Conservation (phyloP, 2,888 invertebrate species). For the Geophilus truncorum region DNA sequence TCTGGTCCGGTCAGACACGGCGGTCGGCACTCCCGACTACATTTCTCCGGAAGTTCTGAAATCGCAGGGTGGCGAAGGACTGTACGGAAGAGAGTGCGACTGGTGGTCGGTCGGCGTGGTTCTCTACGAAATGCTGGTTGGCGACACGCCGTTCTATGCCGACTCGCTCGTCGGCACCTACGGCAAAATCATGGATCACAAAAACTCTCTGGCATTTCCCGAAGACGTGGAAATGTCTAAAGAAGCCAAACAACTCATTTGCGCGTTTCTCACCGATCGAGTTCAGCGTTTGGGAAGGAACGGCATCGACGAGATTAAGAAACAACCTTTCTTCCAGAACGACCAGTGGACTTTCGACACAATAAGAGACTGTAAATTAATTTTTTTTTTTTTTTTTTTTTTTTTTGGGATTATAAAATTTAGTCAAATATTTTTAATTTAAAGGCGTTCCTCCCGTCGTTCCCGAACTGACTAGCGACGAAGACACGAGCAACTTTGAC, state of each 20-base stretch:
- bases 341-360: conserved; percentile 98
- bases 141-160: conserved; percentile 97
- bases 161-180: conserved; percentile 97
- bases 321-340: conserved; percentile 90
- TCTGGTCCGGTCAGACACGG: conserved; percentile 90
- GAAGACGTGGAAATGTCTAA: conserved; percentile 84
- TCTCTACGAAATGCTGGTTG: conserved; percentile 96
- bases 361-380: conserved; percentile 77
- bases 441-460: conserved; percentile 84
- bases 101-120: conserved; percentile 99
- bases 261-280: conserved; percentile 89
- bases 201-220: conserved; percentile 90
- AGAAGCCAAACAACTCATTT: conserved; percentile 67
- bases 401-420: background rate
- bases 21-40: conserved; percentile 99
- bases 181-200: conserved; percentile 98
- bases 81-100: conserved; percentile 96
- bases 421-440: conserved; percentile 30
- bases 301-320: conserved; percentile 91
- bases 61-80: conserved; percentile 83
- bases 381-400: no score
- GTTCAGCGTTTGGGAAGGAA: conserved; percentile 80
- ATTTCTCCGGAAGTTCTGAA: conserved; percentile 98
- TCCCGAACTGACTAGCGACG: conserved; percentile 90
- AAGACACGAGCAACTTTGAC: conserved; percentile 98